Percentiles rank a stretch among this genome's conserved stretches.
These are phyloP conservation scores for Carassius auratus DNA, from an alignment of 2,113 vertebrate genomes.

Conservation along the genomic window DNA sequence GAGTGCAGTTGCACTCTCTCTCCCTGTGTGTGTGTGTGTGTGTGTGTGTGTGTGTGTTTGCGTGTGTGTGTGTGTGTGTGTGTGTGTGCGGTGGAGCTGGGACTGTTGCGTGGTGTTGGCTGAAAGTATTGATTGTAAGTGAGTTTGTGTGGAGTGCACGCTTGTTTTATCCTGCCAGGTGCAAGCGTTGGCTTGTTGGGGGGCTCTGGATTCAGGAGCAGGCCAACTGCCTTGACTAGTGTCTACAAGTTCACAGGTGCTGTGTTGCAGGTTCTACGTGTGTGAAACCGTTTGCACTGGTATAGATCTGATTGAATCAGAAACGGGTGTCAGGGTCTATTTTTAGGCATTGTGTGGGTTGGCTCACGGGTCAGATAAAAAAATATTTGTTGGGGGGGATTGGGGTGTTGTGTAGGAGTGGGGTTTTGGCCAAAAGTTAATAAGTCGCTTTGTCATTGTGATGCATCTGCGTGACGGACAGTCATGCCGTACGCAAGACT, in stretches of 20 bases:
- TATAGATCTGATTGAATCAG: conserved; percentile 16
- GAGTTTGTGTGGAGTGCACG: conserved; percentile 81
- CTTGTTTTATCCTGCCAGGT: conserved; percentile 75
- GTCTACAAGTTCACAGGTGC: conserved; percentile 34
- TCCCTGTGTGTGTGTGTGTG: conserved; percentile 59
- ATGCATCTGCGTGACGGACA: conserved; percentile 46
- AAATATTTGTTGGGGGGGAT: not conserved
- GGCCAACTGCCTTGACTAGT: conserved; percentile 39
- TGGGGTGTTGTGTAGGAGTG: not conserved
- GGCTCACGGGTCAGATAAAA: conserved; percentile 46
- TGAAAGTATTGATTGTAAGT: conserved; percentile 78
- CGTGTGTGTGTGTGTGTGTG: conserved; percentile 59
- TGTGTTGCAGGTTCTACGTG: not conserved
- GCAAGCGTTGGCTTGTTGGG: conserved; percentile 60
- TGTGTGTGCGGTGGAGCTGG: conserved; percentile 62
- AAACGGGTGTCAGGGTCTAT: conserved; percentile 10
- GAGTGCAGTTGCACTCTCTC: conserved; percentile 49
- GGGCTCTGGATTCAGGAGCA: conserved; percentile 39
- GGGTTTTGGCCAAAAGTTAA: not conserved
- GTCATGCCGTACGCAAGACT: conserved; percentile 22
- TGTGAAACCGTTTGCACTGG: not conserved
- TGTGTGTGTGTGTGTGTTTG: conserved; percentile 61
- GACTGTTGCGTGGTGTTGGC: conserved; percentile 69
- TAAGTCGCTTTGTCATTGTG: conserved; percentile 17
- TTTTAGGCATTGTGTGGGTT: conserved; percentile 25